Evolutionary conservation across 2,113 vertebrate genomes (phyloP), one percentile per base, ranked within the genome.

Genomic region (Clupea harengus): DNA sequence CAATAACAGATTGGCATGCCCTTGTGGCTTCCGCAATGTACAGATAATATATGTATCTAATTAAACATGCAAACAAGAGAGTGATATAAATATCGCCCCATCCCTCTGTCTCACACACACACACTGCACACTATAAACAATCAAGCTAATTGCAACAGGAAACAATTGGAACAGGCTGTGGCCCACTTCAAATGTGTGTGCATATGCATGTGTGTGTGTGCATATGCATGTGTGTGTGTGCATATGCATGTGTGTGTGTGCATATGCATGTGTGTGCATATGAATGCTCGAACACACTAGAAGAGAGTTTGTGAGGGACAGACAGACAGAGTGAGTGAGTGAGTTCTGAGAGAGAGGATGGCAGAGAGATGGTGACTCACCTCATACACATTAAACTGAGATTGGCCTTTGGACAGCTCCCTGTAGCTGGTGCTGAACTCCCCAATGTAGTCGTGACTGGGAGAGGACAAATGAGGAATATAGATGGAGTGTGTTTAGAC

Each of bases 401-500:
- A 97, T 22, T 99, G 98, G 20, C 97, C 97, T 92, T 97, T 96
- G 0, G 97, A 97, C 92, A 99, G 91, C 92, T 99, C 98, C 89
- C 97, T 97, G 93, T 99, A 99, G 92, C 98, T 99, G 90, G 98
- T 99, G 90, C 97, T 98, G 95, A 99, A 99, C 94, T 99, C 97
- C 13, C 98, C 98, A 0, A 99, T 99, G 88, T 98, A 99, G 94
- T 99, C 98, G 87, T 99, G 98, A 87, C 98, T 99, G 89, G 80
- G 91, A 83, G 86, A 87, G 85, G 25, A 81, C 81, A 85, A 2
- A 75, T 57, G 9, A 15, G 18, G 17, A 54, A 17, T 18, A 54
- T 13, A 3, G 3, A 54, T 17, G 52, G 1, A 54, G 15, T 60
- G 18, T 20, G 22, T 60, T 22, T 20, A 60, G 4, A 20, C 54